A percentile compares a stretch with the other conserved stretches of the same genome.
Conservation (phyloP, 2,113 vertebrate genomes). For the Himantopus leucocephalus region DNA sequence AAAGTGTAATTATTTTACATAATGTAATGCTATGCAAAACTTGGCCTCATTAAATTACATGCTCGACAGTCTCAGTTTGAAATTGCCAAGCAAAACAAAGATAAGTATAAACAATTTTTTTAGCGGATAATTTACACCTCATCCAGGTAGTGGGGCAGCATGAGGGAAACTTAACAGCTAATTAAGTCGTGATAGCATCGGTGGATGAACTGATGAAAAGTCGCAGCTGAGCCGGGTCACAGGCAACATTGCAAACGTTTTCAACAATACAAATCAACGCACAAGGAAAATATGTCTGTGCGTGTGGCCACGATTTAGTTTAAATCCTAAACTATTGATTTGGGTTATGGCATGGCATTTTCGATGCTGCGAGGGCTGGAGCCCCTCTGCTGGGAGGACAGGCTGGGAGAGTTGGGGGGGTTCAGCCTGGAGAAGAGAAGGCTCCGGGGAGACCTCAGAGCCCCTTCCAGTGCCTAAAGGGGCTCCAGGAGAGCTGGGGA, state of each 20-base stretch:
- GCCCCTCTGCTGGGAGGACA: too few relatives aligned
- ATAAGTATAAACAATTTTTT: neutral
- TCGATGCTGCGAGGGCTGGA: too few relatives aligned
- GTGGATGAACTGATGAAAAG: neutral
- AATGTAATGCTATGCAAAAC: neutral
- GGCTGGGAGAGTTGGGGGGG: too few relatives aligned
- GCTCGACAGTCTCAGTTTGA: neutral
- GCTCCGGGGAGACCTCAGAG: too few relatives aligned
- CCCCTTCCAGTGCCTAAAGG: too few relatives aligned
- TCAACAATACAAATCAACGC: neutral
- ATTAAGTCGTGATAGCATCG: neutral
- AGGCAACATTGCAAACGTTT: neutral
- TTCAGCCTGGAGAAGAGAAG: too few relatives aligned
- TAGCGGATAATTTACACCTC: neutral
- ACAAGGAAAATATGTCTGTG: neutral
- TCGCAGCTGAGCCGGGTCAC: neutral
- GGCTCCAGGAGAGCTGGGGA: too few relatives aligned
- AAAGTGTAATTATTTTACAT: constrained; percentile 2
- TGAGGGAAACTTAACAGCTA: neutral
- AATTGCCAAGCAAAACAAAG: constrained; percentile 8
- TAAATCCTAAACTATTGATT: neutral
- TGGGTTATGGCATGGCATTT: neutral
- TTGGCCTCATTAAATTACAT: constrained; percentile 3
- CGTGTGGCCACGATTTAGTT: neutral
- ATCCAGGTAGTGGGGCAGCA: neutral